Base-by-base conservation (phyloP, 2,888 invertebrate genomes). In the Gasteruption jaculator region DNA sequence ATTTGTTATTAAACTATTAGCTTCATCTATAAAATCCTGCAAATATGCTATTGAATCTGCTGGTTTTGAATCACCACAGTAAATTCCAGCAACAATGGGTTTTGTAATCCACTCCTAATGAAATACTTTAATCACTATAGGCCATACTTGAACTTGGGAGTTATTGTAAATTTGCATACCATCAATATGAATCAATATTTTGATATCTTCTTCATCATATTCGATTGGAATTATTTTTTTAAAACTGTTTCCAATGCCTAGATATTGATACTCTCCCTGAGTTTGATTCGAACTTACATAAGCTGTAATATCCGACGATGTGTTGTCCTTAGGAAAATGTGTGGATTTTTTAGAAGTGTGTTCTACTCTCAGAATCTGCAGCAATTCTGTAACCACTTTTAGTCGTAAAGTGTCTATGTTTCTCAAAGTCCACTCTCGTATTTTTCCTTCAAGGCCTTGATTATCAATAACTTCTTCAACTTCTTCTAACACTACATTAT, bases 31-130 rank as follows among this genome's bases (percentile, higher is more conserved):
- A 32, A 43, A 30, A 38, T 43, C 31, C 10, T 29, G 4, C 4
- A 43, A 18, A 38, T 22, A 38, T 14, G 38, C 15, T 10, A 16
- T 21, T 12, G 18, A 19, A 18, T n/a, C 15, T 4, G 26, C 27
- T 22, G 38, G 43, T 30, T 43, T 43, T 8, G 38, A 43, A 22
- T 43, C 43, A 6, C 43, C 43, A 24, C 32, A 43, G 25, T 38
- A 43, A 8, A 43, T 10, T 38, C 31, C 43, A 22, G 16, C 18
- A n/a, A 40, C 14, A 31, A 43, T 18, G 19, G 38, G 43, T 11
- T 38, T 11, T 16, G 11, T 21, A 10, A 16, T 20, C 16, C 38
- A 43, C 22, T 26, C 12, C 16, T n/a, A 18, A 11, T 38, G 11
- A 38, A 25, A 21, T 8, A 35, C 10, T 11, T 22, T 20, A 12